Conservation (phyloP, 2,797 vertebrate species). For the Sebastolobus altivelis region DNA sequence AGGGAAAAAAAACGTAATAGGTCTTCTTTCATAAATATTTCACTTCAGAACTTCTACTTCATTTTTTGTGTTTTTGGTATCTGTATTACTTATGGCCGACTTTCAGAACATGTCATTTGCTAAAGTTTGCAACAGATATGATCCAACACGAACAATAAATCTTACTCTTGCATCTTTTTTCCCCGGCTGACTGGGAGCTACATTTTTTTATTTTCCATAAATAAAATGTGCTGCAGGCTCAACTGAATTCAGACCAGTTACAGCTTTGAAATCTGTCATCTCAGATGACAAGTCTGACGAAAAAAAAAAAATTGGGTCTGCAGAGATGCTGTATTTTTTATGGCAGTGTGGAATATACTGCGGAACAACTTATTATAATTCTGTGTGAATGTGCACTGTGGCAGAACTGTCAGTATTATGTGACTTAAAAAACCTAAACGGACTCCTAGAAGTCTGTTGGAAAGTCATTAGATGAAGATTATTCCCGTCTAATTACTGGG, state of each 20-base stretch:
- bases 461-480: background rate
- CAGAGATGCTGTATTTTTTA: constrained; percentile 26
- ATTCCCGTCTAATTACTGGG: background rate
- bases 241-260: constrained; percentile 20
- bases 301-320: constrained; percentile 2
- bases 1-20: too few species aligned
- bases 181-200: background rate
- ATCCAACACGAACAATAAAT: background rate
- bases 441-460: background rate
- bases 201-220: constrained; percentile 19
- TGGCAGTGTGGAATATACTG: constrained; percentile 5
- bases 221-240: constrained; percentile 16
- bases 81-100: background rate
- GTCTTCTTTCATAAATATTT: background rate
- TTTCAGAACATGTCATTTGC: background rate
- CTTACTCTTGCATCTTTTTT: background rate
- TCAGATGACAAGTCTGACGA: constrained; percentile 26
- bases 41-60: background rate
- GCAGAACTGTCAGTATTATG: constrained; percentile 17
- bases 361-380: constrained; percentile 6
- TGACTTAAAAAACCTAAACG: background rate
- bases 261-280: constrained; percentile 22
- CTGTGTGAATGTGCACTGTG: constrained; percentile 27
- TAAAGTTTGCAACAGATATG: background rate
- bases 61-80: background rate